phyloP scores from a whole-genome alignment of 1,140 invertebrate species.

The Drosophila cardini region DNA sequence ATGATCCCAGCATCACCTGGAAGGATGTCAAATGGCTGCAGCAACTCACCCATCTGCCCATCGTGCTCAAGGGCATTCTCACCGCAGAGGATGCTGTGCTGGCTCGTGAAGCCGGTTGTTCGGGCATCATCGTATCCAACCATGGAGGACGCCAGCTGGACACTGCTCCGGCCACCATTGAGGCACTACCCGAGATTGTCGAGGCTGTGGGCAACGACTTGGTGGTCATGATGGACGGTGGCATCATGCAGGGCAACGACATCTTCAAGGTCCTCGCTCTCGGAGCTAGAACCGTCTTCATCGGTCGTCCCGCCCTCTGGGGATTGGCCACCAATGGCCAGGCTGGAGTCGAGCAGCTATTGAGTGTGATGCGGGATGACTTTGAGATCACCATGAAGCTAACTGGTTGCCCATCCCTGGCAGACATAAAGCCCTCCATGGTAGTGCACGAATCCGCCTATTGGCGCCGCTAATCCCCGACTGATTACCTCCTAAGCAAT shows the following conservation, averaged over 20 bases:
- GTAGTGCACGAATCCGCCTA: slow-evolving; percentile 88
- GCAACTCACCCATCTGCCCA: slow-evolving; percentile 91
- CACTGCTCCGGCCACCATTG: slow-evolving; percentile 93
- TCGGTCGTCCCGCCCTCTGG: slow-evolving; percentile 95
- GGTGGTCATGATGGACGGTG: slow-evolving; percentile 96
- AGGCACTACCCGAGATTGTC: slow-evolving; percentile 93
- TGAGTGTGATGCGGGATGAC: slow-evolving; percentile 92
- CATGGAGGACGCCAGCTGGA: slow-evolving; percentile 96
- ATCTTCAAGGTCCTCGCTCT: slow-evolving; percentile 96
- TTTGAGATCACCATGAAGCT: slow-evolving; percentile 91
- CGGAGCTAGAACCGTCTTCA: slow-evolving; percentile 95
- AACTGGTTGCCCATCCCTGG: slow-evolving; percentile 88
- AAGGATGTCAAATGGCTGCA: slow-evolving; percentile 93
- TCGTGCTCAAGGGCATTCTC: slow-evolving; percentile 95
- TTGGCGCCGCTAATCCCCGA: slow-evolving; percentile 19
- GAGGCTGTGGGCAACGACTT: slow-evolving; percentile 90
- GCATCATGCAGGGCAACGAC: slow-evolving; percentile 94
- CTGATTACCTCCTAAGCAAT: slow-evolving; percentile 16
- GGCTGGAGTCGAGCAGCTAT: slow-evolving; percentile 90
- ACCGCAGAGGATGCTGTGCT: slow-evolving; percentile 93
- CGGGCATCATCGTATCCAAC: slow-evolving; percentile 95
- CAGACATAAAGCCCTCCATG: slow-evolving; percentile 88
- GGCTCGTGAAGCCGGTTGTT: slow-evolving; percentile 90
- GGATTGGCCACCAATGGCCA: slow-evolving; percentile 92
- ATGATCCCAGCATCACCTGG: slow-evolving; percentile 93